phyloP scores from a whole-genome alignment of 2,888 invertebrate species.

The Dolomedes plantarius region DNA sequence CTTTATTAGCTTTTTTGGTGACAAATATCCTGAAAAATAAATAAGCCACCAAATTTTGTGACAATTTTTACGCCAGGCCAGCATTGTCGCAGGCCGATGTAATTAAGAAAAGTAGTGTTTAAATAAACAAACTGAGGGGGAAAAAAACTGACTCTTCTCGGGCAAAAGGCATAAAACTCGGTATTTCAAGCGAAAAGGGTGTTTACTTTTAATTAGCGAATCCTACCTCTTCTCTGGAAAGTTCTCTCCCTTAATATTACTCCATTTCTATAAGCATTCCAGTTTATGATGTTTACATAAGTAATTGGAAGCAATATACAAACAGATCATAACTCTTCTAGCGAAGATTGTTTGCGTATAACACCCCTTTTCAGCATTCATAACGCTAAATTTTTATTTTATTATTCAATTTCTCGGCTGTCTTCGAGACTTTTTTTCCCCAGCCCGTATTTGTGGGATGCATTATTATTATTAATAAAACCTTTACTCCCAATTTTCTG shows the following conservation, averaged over 20 bases:
- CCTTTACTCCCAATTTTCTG: slow-evolving; percentile 34
- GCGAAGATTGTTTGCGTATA: slow-evolving; percentile 62
- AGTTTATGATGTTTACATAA: slow-evolving; percentile 69
- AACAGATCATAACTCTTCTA: slow-evolving; percentile 67
- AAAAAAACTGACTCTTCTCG: slow-evolving; percentile 3
- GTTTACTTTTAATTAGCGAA: slow-evolving; percentile 71
- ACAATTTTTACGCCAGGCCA: slow-evolving; percentile 48
- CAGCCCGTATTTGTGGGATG: not conserved
- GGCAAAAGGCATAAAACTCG: slow-evolving; percentile 56
- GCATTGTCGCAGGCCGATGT: slow-evolving; percentile 50
- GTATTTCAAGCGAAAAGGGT: slow-evolving; percentile 48
- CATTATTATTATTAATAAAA: slow-evolving; percentile 64
- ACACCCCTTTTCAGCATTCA: slow-evolving; percentile 43
- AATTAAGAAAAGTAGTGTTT: slow-evolving; percentile 66
- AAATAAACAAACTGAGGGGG: slow-evolving; percentile 43
- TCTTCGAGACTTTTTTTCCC: slow-evolving; percentile 16
- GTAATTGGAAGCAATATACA: slow-evolving; percentile 69
- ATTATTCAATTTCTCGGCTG: slow-evolving; percentile 30
- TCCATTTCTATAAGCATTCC: slow-evolving; percentile 57
- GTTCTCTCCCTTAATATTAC: slow-evolving; percentile 33
- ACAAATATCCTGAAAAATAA: slow-evolving; percentile 4
- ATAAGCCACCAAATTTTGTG: slow-evolving; percentile 24
- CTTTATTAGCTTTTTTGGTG: not conserved
- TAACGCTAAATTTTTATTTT: slow-evolving; percentile 51
- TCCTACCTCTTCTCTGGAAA: slow-evolving; percentile 17